Conservation (phyloP, 2,113 vertebrate genomes). For the Microcebus griseorufus region DNA sequence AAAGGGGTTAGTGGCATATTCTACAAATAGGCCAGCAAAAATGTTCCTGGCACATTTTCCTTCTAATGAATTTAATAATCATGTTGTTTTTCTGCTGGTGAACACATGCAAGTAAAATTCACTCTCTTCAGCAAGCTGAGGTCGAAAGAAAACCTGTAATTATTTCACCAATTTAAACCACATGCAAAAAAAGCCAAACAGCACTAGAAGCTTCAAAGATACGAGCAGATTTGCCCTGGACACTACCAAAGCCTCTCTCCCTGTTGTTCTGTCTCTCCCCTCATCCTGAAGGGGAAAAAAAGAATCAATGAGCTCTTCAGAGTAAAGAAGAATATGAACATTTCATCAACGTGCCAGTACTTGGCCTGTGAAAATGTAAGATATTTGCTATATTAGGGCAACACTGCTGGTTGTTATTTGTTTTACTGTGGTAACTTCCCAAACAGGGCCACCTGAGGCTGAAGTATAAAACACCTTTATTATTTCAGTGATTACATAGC, state of each 20-base stretch:
- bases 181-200: neutral
- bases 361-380: neutral
- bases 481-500: neutral
- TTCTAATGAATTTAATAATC: neutral
- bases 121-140: conserved; percentile 36
- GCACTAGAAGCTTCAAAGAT: neutral
- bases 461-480: conserved; percentile 12
- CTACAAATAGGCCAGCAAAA: conserved; percentile 26
- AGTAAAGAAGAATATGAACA: neutral
- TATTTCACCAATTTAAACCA: neutral
- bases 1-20: neutral
- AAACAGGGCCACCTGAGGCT: neutral
- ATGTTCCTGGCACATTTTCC: neutral
- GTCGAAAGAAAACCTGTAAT: conserved; percentile 40
- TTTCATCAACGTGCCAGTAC: neutral
- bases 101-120: neutral
- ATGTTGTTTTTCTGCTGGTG: neutral
- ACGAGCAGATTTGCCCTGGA: neutral
- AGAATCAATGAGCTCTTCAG: neutral
- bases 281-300: neutral
- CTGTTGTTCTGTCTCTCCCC: neutral
- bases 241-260: neutral
- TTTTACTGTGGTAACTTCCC: neutral
- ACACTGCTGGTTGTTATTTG: neutral
- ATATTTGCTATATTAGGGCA: neutral